A percentile compares a stretch with the other conserved stretches of the same genome.
These are phyloP conservation scores for Homarus gammarus DNA, from an alignment of 2,888 invertebrate species.

Conservation along the genomic window DNA sequence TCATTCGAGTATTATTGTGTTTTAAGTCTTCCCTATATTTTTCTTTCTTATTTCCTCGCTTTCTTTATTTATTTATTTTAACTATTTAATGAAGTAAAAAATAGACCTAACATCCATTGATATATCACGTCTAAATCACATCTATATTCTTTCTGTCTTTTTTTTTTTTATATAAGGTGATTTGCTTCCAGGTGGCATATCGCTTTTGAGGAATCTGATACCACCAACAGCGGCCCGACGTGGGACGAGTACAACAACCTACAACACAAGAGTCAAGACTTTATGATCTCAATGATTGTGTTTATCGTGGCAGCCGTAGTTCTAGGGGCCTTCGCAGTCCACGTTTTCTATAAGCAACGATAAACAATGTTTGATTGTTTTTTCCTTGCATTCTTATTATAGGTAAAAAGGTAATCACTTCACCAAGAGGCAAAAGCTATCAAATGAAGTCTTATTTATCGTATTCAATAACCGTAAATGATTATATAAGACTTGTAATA, in stretches of 20 bases:
- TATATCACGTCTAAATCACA: neutral
- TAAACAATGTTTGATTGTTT: no score
- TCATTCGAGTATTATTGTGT: no score
- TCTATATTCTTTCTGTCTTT: neutral
- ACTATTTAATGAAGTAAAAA: neutral
- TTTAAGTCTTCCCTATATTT: neutral
- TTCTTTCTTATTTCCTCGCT: neutral
- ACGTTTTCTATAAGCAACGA: constrained; percentile 44
- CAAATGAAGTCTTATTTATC: no score
- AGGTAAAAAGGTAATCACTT: no score
- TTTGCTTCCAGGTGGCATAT: constrained; percentile 55
- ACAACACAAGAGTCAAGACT: constrained; percentile 41
- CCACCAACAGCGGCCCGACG: neutral
- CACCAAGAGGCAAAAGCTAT: no score
- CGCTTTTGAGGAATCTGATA: constrained; percentile 27
- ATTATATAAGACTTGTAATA: no score
- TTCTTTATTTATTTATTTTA: neutral
- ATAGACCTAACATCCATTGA: neutral
- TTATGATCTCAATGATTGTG: constrained; percentile 69
- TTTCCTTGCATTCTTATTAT: no score
- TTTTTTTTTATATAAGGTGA: no score
- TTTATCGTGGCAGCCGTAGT: constrained; percentile 49
- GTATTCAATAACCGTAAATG: no score
- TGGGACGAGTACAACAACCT: constrained; percentile 19
- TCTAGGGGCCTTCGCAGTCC: constrained; percentile 1